A percentile compares a stretch with the other conserved stretches of the same genome.
Evolutionary conservation across 2,888 invertebrate species (phyloP).

Genomic region (Nomada fucata): DNA sequence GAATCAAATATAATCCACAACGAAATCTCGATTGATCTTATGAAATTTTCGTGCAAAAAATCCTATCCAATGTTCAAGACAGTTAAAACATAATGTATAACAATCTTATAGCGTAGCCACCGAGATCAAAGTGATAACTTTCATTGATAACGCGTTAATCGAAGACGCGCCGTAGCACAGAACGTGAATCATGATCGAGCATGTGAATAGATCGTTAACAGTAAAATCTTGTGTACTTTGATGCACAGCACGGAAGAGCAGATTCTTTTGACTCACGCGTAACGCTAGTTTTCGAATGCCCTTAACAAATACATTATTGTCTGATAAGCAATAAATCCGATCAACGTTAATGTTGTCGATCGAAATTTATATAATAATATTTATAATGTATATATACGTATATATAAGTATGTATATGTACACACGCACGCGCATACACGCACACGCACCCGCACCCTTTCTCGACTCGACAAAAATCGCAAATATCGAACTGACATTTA

Average conservation of each 20-base stretch:
- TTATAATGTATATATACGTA: slow-evolving; percentile 16
- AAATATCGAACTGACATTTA: background rate
- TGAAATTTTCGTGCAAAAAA: too few relatives aligned
- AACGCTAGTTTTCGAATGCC: slow-evolving; percentile 47
- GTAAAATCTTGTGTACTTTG: slow-evolving; percentile 50
- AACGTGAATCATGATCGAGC: slow-evolving; percentile 48
- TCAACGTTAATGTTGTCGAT: slow-evolving; percentile 55
- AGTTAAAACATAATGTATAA: background rate
- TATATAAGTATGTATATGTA: slow-evolving; percentile 16
- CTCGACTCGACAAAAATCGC: background rate
- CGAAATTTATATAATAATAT: slow-evolving; percentile 31
- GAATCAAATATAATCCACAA: too few relatives aligned
- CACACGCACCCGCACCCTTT: slow-evolving; percentile 4
- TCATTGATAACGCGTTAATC: slow-evolving; percentile 20
- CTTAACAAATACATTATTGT: slow-evolving; percentile 65
- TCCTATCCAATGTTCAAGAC: too few relatives aligned
- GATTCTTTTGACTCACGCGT: slow-evolving; percentile 63
- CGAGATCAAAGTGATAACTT: background rate
- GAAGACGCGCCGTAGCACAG: slow-evolving; percentile 34
- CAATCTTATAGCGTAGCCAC: too few relatives aligned
- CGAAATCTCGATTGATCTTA: too few relatives aligned
- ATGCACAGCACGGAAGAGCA: slow-evolving; percentile 69
- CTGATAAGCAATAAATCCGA: slow-evolving; percentile 55
- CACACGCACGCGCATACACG: slow-evolving; percentile 9
- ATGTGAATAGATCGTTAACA: slow-evolving; percentile 41